Conservation (phyloP, 2,797 vertebrate species). For the Phylloscopus collybita region DNA sequence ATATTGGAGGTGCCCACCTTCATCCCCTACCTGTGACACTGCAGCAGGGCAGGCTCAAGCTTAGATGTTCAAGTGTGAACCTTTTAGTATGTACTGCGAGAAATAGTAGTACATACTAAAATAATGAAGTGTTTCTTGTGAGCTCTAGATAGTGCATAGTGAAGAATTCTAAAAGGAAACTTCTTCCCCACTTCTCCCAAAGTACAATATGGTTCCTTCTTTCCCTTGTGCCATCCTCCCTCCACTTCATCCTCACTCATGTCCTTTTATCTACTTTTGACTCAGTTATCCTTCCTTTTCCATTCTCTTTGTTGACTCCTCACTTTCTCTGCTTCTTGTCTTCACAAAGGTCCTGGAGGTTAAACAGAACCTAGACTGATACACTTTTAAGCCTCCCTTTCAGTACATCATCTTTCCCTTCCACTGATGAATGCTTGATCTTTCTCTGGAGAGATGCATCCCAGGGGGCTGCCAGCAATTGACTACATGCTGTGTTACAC, state of each 20-base stretch:
- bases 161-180: not conserved
- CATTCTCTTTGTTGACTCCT: not conserved
- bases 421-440: not conserved
- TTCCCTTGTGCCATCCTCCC: not conserved
- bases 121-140: not conserved
- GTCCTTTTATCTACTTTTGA: not conserved
- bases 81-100: not conserved
- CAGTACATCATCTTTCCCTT: not conserved
- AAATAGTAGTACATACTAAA: not conserved
- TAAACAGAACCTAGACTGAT: not conserved
- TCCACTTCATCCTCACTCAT: not conserved
- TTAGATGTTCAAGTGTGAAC: not conserved
- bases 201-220: not conserved
- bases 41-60: not conserved
- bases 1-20: not conserved
- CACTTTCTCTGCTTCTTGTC: not conserved
- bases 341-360: not conserved
- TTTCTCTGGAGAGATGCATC: not conserved
- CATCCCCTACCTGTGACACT: rapidly evolving
- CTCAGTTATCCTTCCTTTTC: not conserved
- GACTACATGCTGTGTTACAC: not conserved
- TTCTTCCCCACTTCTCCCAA: not conserved
- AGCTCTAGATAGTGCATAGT: not conserved
- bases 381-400: not conserved
- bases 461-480: not conserved